Conservation (phyloP, 2,888 invertebrate species). For the Aspidapion aeneum region DNA sequence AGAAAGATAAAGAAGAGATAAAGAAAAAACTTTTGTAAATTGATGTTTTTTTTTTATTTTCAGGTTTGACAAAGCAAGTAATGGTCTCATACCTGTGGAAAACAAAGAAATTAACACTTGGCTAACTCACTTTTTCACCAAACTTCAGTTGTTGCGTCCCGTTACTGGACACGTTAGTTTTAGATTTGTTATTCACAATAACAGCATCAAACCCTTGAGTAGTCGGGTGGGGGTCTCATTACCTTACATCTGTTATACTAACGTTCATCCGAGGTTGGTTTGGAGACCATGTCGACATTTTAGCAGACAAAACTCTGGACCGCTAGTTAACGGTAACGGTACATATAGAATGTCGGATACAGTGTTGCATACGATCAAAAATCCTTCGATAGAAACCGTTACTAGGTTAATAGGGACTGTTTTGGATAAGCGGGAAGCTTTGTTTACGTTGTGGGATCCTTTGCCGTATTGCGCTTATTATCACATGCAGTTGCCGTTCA, state of each 20-base stretch:
- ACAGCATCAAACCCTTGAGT: slow-evolving; percentile 59
- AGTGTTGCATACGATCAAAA: slow-evolving; percentile 49
- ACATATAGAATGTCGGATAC: slow-evolving; percentile 61
- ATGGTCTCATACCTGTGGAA: slow-evolving; percentile 66
- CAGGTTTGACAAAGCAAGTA: slow-evolving; percentile 60
- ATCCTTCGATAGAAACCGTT: slow-evolving; percentile 51
- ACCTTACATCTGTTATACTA: slow-evolving; percentile 76
- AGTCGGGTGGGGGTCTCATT: slow-evolving; percentile 75
- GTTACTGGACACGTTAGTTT: slow-evolving; percentile 79
- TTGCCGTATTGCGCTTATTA: slow-evolving; percentile 83
- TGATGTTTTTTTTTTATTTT: too few species aligned
- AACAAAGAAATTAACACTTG: slow-evolving; percentile 66
- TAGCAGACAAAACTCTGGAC: slow-evolving; percentile 53
- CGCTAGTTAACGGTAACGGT: slow-evolving; percentile 49
- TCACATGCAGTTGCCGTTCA: slow-evolving; percentile 71
- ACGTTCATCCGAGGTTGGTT: slow-evolving; percentile 61
- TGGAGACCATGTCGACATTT: slow-evolving; percentile 64
- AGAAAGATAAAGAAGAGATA: too few species aligned
- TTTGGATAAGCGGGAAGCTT: slow-evolving; percentile 73
- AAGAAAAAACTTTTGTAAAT: too few species aligned
- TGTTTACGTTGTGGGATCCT: slow-evolving; percentile 83
- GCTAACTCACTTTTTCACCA: slow-evolving; percentile 68
- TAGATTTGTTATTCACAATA: slow-evolving; percentile 60
- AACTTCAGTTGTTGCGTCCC: slow-evolving; percentile 60
- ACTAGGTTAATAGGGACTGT: slow-evolving; percentile 64